Conservation (phyloP, 2,888 invertebrate species). For the Pemphredon lugubris region DNA sequence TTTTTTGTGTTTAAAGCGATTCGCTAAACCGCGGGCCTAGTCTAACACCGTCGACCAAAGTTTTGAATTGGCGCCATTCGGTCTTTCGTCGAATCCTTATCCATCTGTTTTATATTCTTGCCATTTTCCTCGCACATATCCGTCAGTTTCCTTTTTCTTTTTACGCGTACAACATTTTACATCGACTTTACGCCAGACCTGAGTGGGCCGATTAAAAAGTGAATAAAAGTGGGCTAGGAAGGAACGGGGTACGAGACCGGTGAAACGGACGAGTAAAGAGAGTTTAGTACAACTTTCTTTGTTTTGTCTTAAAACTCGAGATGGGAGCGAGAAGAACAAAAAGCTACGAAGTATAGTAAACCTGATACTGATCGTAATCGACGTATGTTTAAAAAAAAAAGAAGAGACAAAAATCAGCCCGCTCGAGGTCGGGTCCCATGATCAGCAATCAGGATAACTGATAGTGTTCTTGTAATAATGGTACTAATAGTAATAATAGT, state of each 20-base stretch:
- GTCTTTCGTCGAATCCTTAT: slow-evolving; percentile 7
- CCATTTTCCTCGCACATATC: slow-evolving; percentile 11
- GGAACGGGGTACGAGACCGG: background rate
- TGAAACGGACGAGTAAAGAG: background rate
- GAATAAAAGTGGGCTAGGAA: background rate
- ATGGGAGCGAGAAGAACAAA: slow-evolving; percentile 13
- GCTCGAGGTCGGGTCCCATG: slow-evolving; percentile 35
- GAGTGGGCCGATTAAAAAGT: slow-evolving; percentile 40
- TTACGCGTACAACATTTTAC: slow-evolving; percentile 5
- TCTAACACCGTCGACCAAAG: slow-evolving; percentile 33
- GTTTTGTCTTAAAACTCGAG: background rate
- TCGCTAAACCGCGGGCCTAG: slow-evolving; percentile 22
- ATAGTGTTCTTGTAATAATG: slow-evolving; percentile 50
- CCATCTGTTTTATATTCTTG: slow-evolving; percentile 3
- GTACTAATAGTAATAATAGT: slow-evolving; percentile 68
- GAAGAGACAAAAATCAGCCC: slow-evolving; percentile 49
- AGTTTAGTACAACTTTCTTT: background rate
- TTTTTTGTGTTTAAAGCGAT: slow-evolving; percentile 8
- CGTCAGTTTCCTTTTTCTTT: background rate
- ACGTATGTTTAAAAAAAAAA: slow-evolving; percentile 2
- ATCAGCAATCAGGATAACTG: slow-evolving; percentile 42
- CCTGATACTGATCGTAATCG: slow-evolving; percentile 21
- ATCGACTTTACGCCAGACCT: slow-evolving; percentile 34
- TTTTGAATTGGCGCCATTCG: slow-evolving; percentile 14
- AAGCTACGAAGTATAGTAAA: slow-evolving; percentile 5